Conservation (phyloP, 2,113 vertebrate genomes). For the Istiophorus platypterus region DNA sequence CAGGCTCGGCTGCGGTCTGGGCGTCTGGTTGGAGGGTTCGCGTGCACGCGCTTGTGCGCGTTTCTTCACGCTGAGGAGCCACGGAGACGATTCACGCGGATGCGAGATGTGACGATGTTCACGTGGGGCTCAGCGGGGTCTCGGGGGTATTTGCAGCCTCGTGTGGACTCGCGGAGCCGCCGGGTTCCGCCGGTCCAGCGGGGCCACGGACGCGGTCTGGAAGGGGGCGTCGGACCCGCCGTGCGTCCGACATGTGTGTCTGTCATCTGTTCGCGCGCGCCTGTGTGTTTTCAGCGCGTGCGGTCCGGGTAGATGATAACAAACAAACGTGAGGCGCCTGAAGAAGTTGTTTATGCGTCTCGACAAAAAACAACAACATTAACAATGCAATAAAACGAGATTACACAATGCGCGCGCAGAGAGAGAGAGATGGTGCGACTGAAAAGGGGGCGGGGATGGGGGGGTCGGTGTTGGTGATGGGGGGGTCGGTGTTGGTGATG, state of each 20-base stretch:
- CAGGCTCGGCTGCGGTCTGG: background rate
- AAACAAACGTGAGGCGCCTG: background rate
- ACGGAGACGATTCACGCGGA: background rate
- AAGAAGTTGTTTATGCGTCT: constrained; percentile 46
- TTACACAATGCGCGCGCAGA: constrained; percentile 42
- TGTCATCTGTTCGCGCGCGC: constrained; percentile 18
- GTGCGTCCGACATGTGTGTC: constrained; percentile 47
- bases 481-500: too few species aligned
- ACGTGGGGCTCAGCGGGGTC: background rate
- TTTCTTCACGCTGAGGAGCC: background rate
- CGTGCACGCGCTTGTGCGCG: too few species aligned
- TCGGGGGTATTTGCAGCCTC: too few species aligned
- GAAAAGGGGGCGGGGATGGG: background rate
- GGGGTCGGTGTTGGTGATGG: background rate
- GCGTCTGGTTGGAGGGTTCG: too few species aligned
- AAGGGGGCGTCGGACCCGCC: too few species aligned
- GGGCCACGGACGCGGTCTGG: too few species aligned
- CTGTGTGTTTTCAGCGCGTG: background rate
- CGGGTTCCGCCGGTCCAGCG: background rate
- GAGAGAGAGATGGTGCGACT: background rate
- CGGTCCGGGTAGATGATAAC: background rate
- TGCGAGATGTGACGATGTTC: background rate
- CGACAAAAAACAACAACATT: background rate
- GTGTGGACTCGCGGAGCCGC: too few species aligned
- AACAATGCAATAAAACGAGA: constrained; percentile 13